Percentiles rank a stretch among this genome's conserved stretches.
Evolutionary conservation across 2,797 vertebrate species (phyloP).

Genomic region (Leptatherina wallacei): DNA sequence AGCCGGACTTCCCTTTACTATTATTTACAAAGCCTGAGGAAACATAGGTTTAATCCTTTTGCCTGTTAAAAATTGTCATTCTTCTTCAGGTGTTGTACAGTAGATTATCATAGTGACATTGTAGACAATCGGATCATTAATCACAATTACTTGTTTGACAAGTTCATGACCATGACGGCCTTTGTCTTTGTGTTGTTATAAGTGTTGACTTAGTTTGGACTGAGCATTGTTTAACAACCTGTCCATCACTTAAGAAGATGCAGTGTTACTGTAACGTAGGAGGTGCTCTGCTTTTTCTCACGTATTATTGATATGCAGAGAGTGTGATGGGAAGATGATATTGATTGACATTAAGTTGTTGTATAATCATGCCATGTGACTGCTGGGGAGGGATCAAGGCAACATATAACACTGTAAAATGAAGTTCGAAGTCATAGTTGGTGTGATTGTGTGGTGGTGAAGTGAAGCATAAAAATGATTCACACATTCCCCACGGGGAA

Average conservation of each 20-base stretch:
- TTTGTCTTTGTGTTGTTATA: neutral
- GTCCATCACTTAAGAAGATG: neutral
- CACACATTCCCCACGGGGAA: neutral
- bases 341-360: constrained; percentile 51
- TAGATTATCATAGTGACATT: too few species aligned
- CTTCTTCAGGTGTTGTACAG: too few species aligned
- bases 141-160: too few species aligned
- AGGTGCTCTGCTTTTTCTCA: neutral
- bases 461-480: neutral
- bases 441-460: neutral
- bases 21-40: too few species aligned
- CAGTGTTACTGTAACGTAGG: neutral
- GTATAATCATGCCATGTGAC: constrained; percentile 52
- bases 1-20: too few species aligned
- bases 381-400: neutral
- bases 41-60: too few species aligned
- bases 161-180: neutral
- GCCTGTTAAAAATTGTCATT: too few species aligned
- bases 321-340: constrained; percentile 27
- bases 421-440: neutral
- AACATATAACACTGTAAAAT: constrained; percentile 18
- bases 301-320: constrained; percentile 32
- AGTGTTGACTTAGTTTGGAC: neutral
- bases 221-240: neutral
- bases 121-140: too few species aligned